Base-by-base conservation (phyloP, 2,888 invertebrate species). In the Epinotia ramella region DNA sequence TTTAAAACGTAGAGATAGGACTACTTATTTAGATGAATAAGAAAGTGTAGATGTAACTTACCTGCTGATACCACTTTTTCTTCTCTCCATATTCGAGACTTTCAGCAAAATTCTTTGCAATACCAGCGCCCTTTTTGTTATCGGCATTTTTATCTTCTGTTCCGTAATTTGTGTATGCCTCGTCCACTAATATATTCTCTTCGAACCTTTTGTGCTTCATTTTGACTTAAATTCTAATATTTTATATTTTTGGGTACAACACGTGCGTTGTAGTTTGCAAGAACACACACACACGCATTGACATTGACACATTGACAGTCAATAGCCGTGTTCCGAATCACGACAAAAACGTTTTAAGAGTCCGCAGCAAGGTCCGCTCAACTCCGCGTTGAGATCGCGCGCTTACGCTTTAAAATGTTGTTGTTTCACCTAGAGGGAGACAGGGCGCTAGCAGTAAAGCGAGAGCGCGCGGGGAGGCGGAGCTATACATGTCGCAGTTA, bases 11-110 rank as follows among this genome's bases (percentile, higher is more conserved):
- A 2, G 7, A 60, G 13, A 7, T 33, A 6, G 40, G 18, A 20
- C 18, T 13, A 13, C 6, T n/a, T 60, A 9, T 0, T 0, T 62
- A 46, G n/a, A 13, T 69, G 57, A 60, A 53, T 33, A 56, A 40
- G 28, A 12, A 13, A 33, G 40, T 24, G 62, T 66, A 44, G 18
- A 5, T 0, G 46, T 69, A 64, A 78, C 79, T 84, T 91, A 96
- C 95, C 89, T 96, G 95, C 78, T 96, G 94, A 84, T 95, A 96
- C 96, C 96, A 97, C 84, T 96, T 96, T 86, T 94, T 95, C 78
- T 93, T 91, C 66, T 94, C 95, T 60, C 91, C 93, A 83, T 92
- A 93, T 80, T 95, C 95, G 46, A 94, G 87, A 70, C 89, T 92
- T 84, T 94, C 92, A 53, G 94, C 94, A 77, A 94, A 93, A 83